Evolutionary conservation across 2,113 vertebrate species (phyloP).

Genomic region (Accipiter virgatus): DNA sequence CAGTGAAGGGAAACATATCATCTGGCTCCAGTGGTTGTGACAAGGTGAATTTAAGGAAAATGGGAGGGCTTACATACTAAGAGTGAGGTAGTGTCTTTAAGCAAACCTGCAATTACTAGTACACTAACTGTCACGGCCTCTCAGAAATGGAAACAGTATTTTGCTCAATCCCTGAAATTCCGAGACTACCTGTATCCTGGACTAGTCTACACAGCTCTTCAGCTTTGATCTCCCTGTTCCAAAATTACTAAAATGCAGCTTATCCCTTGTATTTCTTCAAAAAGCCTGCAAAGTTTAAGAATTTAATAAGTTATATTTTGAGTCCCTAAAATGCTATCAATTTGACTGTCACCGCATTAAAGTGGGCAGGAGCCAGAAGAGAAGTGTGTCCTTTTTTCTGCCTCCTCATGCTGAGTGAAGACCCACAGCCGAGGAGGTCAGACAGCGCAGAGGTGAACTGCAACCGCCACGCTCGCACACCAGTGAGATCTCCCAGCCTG

Average conservation of each 20-base stretch:
- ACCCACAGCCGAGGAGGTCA: background rate
- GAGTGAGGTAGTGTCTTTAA: background rate
- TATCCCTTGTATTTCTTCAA: background rate
- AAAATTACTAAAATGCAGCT: background rate
- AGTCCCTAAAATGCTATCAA: background rate
- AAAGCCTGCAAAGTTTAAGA: background rate
- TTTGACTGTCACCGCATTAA: background rate
- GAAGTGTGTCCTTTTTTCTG: background rate
- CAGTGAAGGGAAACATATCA: background rate
- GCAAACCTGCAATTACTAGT: background rate
- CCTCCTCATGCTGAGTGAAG: background rate
- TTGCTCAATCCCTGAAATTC: background rate
- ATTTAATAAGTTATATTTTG: background rate
- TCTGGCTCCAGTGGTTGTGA: background rate
- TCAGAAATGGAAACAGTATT: background rate
- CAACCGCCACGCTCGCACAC: background rate
- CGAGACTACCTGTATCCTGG: background rate
- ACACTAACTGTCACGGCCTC: background rate
- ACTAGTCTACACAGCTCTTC: background rate
- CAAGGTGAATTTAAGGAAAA: background rate
- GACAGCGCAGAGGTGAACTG: background rate
- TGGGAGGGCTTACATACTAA: background rate
- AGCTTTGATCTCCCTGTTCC: background rate
- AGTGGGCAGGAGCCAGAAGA: accelerated
- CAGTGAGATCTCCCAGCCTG: background rate